These are phyloP conservation scores for Agrotis segetum DNA, from an alignment of 2,888 invertebrate species.

Conservation along the genomic window DNA sequence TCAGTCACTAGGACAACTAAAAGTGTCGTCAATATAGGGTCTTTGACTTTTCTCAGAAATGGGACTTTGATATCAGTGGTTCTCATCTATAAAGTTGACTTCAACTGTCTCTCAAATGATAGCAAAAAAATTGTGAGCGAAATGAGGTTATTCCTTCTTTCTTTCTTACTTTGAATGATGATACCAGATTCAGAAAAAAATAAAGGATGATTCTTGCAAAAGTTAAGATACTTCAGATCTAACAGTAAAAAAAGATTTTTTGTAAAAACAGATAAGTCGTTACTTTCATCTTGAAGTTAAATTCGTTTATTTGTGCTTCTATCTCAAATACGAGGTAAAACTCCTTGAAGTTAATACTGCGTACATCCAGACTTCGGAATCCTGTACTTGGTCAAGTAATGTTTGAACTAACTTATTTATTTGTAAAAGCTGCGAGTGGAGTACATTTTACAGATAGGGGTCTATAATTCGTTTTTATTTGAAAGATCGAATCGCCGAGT, in stretches of 20 bases:
- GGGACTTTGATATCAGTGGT: not conserved
- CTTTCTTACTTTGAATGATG: no score
- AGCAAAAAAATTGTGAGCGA: not conserved
- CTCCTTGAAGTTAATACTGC: not conserved
- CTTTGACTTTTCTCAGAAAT: not conserved
- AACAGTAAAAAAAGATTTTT: not conserved
- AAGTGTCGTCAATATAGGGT: not conserved
- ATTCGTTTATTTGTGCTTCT: conserved; percentile 7
- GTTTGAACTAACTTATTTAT: conserved; percentile 6
- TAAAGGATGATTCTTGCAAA: not conserved
- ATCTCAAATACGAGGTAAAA: conserved; percentile 9
- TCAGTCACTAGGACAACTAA: no score
- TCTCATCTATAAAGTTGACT: not conserved
- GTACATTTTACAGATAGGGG: not conserved
- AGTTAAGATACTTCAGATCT: no score
- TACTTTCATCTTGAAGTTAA: not conserved
- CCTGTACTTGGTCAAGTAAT: conserved; percentile 18
- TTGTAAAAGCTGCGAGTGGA: conserved; percentile 2
- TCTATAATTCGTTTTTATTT: not conserved
- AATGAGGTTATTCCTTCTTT: not conserved
- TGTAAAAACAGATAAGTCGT: not conserved
- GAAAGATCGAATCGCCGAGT: not conserved
- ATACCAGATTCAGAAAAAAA: not conserved
- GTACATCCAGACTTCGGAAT: conserved; percentile 18
- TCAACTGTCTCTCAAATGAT: not conserved